A percentile compares a stretch with the other conserved stretches of the same genome.
Conservation (phyloP, 2,113 vertebrate species). For the Colinus virginianus region DNA sequence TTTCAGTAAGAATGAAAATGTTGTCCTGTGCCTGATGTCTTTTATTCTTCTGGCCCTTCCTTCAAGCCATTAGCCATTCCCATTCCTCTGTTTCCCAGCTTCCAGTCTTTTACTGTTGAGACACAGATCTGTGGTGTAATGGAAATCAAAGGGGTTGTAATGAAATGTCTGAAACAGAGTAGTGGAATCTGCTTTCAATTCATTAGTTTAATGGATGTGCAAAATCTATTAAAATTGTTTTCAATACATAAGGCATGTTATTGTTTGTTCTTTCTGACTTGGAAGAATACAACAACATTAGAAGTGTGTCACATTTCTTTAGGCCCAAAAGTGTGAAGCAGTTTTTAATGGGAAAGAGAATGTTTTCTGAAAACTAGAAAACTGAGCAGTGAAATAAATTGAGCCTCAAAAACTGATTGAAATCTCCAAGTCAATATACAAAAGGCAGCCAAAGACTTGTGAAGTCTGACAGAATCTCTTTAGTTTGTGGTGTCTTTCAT, state of each 20-base stretch:
- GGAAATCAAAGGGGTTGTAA: neutral
- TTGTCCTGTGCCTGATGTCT: neutral
- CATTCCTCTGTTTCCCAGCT: neutral
- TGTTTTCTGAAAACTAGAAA: slow-evolving; percentile 50
- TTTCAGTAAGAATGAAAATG: neutral
- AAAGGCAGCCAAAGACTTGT: slow-evolving; percentile 48
- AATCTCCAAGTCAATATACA: slow-evolving; percentile 53
- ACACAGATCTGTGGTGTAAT: neutral
- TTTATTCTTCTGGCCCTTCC: neutral
- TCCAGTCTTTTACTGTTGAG: neutral
- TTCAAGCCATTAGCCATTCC: accelerated
- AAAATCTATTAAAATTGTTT: slow-evolving; percentile 35
- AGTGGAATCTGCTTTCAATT: neutral
- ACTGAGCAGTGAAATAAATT: slow-evolving; percentile 47
- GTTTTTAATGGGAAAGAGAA: slow-evolving; percentile 58
- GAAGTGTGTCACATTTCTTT: slow-evolving; percentile 18
- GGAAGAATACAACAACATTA: slow-evolving; percentile 3
- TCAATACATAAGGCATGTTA: neutral
- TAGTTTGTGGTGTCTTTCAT: slow-evolving; percentile 57
- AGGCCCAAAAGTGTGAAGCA: slow-evolving; percentile 17
- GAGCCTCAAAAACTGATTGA: slow-evolving; percentile 42
- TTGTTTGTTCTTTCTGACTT: slow-evolving; percentile 43
- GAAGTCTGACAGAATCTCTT: slow-evolving; percentile 56
- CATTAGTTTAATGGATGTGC: neutral
- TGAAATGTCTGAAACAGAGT: neutral